Conservation (phyloP, 2,888 invertebrate species). For the Shargacucullia verbasci region DNA sequence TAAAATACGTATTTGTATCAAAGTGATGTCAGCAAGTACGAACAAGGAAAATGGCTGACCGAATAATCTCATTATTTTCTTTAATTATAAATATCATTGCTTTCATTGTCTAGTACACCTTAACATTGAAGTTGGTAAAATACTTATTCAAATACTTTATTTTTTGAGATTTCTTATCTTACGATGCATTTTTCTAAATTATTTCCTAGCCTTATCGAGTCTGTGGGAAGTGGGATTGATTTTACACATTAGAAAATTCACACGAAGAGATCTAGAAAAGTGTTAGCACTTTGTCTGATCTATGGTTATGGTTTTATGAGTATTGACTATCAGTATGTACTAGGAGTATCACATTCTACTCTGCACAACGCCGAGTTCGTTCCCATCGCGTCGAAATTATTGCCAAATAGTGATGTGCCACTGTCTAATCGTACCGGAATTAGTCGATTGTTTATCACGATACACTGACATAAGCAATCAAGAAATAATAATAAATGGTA, state of each 20-base stretch:
- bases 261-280: constrained; percentile 58
- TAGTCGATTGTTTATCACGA: constrained; percentile 36
- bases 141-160: constrained; percentile 86
- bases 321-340: constrained; percentile 78
- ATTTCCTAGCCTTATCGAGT: constrained; percentile 81
- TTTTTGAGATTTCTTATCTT: constrained; percentile 84
- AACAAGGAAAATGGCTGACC: constrained; percentile 84
- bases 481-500: constrained; percentile 12
- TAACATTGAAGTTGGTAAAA: constrained; percentile 86
- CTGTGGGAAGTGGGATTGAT: constrained; percentile 79
- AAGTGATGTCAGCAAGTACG: constrained; percentile 85
- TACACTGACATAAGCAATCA: constrained; percentile 21
- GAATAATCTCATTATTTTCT: constrained; percentile 72
- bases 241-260: constrained; percentile 55
- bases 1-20: constrained; percentile 88
- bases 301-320: constrained; percentile 53
- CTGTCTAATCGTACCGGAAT: constrained; percentile 35
- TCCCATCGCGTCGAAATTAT: constrained; percentile 72
- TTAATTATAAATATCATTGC: constrained; percentile 86
- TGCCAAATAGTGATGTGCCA: constrained; percentile 46
- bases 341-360: constrained; percentile 87
- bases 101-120: constrained; percentile 84
- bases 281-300: constrained; percentile 42
- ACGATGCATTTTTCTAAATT: constrained; percentile 86
- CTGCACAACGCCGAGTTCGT: constrained; percentile 74